Base-by-base conservation (phyloP, 2,797 vertebrate genomes). In the Phataginus tricuspis region DNA sequence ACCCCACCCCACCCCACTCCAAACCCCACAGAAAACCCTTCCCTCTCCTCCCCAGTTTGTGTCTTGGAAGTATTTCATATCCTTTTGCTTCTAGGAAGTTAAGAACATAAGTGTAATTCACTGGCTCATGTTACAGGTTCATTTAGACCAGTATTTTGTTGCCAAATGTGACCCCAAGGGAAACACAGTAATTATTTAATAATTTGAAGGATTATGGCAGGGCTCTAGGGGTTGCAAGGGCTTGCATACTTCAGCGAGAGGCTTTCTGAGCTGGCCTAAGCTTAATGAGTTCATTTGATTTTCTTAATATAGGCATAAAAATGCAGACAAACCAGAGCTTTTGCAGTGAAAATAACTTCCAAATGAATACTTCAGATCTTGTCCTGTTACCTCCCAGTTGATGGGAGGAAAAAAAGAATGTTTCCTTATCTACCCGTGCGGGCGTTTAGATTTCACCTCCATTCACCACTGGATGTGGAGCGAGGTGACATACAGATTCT, bases 91-190 rank as follows among this genome's bases (percentile, higher is more conserved):
- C 88, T 75, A n/a, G 87, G 79, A 96, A 87, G 94, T 92, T 89
- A 80, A 71, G 55, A 89, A 79, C 55, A 0, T 94, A 57, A 77
- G 77, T 78, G 71, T 80, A 90, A 55, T 27, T 94, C 90, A 57
- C 78, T 69, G 95, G 90, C 83, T 94, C 59, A 31, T 53, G 61
- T 93, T 71, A 1, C 15, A 82, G 83, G 96, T 95, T 97, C 88
- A 59, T 89, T 95, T 89, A 94, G 91, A 84, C 80, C 45, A 66
- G 88, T 84, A 63, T 86, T 95, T 95, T 96, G 92, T 97, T 96
- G 92, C 95, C 96, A 97, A 90, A 85, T 74, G 61, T 37, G 94
- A 96, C 86, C 97, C 87, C 89, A 37, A 93, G 97, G 96, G 96
- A 93, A 84, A 39, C 21, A 2, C 42, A 66, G 85, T 95, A 88